phyloP scores from a whole-genome alignment of 2,888 invertebrate species.

The Drosophila prolongata region DNA sequence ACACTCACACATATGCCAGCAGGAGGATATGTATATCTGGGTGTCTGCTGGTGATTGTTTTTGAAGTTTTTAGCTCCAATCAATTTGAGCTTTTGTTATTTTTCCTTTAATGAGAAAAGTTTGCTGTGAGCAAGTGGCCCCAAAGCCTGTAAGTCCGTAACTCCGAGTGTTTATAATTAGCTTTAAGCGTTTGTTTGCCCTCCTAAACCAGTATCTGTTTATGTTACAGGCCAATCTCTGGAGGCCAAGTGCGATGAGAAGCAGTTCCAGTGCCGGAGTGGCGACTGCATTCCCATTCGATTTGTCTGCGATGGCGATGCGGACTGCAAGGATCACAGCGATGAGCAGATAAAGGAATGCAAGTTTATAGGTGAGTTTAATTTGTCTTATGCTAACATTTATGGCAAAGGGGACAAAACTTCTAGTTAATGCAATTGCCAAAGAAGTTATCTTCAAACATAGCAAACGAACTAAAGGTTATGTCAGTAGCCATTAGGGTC shows the following conservation, averaged over 20 bases:
- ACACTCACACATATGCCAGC: conserved; percentile 16
- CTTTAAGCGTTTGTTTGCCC: conserved; percentile 68
- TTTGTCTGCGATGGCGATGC: conserved; percentile 92
- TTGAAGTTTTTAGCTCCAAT: conserved; percentile 78
- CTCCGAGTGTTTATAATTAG: conserved; percentile 57
- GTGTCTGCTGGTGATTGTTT: conserved; percentile 70
- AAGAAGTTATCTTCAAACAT: no score
- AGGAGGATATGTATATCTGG: conserved; percentile 3
- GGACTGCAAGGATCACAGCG: conserved; percentile 93
- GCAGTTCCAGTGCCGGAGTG: conserved; percentile 91
- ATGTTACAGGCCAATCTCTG: conserved; percentile 76
- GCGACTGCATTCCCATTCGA: conserved; percentile 90
- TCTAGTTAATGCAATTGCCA: no score
- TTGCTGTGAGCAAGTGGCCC: conserved; percentile 43
- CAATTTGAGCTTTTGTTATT: conserved; percentile 69
- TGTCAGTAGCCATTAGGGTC: no score
- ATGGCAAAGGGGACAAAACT: no score
- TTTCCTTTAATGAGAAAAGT: conserved; percentile 72
- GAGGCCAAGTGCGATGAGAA: conserved; percentile 84
- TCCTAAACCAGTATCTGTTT: conserved; percentile 22
- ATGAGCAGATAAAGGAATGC: conserved; percentile 90
- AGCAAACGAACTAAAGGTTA: no score
- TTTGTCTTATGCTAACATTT: no score
- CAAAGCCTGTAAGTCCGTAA: conserved; percentile 40
- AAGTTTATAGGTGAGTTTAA: conserved; percentile 86